Evolutionary conservation across 2,113 vertebrate species (phyloP).

Genomic region (Chroicocephalus ridibundus): DNA sequence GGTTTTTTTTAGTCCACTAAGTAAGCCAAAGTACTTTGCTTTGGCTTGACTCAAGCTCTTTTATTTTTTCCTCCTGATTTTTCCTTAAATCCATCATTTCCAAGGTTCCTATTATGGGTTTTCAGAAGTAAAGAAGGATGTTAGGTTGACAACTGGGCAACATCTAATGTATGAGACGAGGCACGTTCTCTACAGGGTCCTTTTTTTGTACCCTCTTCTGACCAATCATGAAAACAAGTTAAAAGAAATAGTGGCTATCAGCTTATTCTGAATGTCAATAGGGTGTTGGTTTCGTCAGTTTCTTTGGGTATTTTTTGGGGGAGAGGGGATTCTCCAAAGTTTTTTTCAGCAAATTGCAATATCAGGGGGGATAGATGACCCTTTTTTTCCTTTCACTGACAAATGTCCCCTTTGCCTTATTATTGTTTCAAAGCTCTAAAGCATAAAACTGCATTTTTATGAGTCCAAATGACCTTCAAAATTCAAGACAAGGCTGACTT

Average conservation of each 20-base stretch:
- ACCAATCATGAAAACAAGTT: neutral
- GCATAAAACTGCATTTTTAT: constrained; percentile 72
- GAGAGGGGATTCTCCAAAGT: rapidly evolving
- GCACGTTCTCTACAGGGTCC: neutral
- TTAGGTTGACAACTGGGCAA: neutral
- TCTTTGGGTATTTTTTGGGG: rapidly evolving
- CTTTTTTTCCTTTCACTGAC: neutral
- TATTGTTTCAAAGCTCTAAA: constrained; percentile 71
- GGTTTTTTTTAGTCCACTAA: neutral
- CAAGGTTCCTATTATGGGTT: neutral
- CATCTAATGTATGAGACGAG: neutral
- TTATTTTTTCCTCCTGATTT: neutral
- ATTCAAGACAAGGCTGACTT: constrained; percentile 66
- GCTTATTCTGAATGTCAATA: neutral
- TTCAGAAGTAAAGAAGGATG: neutral
- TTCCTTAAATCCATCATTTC: neutral
- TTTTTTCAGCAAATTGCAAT: constrained; percentile 19
- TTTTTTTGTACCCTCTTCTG: neutral
- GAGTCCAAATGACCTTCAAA: constrained; percentile 75
- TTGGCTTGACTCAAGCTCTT: neutral
- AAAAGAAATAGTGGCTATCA: neutral
- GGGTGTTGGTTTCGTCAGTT: neutral
- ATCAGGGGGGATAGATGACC: neutral
- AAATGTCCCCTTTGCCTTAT: constrained; percentile 37
- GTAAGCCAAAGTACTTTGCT: neutral